Conservation (phyloP, 2,888 invertebrate species). For the Diaphora mendica region DNA sequence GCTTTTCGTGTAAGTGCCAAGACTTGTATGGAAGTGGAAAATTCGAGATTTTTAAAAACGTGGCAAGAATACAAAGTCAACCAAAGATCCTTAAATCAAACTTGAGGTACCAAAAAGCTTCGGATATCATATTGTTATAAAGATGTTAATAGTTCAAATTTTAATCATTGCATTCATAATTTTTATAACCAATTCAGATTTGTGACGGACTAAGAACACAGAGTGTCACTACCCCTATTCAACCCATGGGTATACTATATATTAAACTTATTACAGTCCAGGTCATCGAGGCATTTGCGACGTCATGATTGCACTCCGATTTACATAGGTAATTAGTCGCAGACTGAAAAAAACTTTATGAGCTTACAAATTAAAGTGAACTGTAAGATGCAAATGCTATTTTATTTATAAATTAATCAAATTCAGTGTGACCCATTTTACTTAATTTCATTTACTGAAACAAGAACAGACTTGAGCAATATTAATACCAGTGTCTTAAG, state of each 20-base stretch:
- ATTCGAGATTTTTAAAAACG: background rate
- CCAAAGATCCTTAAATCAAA: background rate
- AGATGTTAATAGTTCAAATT: background rate
- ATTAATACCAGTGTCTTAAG: conserved; percentile 33
- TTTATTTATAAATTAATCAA: too few relatives aligned
- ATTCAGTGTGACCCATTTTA: background rate
- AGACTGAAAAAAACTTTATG: background rate
- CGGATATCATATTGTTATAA: background rate
- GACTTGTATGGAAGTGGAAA: background rate
- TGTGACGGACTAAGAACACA: too few relatives aligned
- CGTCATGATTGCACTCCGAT: too few relatives aligned
- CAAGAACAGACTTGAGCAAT: background rate
- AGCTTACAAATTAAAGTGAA: background rate
- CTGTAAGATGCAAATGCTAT: too few relatives aligned
- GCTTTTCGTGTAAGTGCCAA: conserved; percentile 3
- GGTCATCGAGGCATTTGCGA: too few relatives aligned
- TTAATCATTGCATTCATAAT: background rate
- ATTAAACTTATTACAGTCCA: too few relatives aligned
- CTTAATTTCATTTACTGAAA: background rate
- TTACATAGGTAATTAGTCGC: too few relatives aligned
- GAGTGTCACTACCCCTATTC: too few relatives aligned
- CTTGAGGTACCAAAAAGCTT: background rate
- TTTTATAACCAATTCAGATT: too few relatives aligned
- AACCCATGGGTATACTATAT: too few relatives aligned
- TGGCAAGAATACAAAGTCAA: background rate